Evolutionary conservation across 2,888 invertebrate species (phyloP).

Genomic region (Branchipolynoe longqiensis): DNA sequence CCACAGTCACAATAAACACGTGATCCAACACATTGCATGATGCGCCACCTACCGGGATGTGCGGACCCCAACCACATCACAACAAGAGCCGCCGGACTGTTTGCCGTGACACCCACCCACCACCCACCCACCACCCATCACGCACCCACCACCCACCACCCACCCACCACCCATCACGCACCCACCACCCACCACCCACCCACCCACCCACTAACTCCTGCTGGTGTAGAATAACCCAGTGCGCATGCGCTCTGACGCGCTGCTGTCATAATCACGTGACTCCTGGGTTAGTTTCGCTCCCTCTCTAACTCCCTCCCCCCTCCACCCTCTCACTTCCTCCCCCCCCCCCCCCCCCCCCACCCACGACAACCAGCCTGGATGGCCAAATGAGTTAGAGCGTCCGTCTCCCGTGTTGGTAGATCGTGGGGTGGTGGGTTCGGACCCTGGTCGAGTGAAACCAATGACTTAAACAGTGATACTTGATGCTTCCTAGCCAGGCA

Average conservation of each 20-base stretch:
- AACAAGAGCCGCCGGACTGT: not conserved
- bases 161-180: constrained; percentile 32
- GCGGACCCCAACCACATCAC: constrained; percentile 37
- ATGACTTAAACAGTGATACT: too few relatives aligned
- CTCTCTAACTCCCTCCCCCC: too few relatives aligned
- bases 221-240: not conserved
- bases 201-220: constrained; percentile 11
- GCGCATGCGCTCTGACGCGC: constrained; percentile 11
- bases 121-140: constrained; percentile 2
- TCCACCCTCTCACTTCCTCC: too few relatives aligned
- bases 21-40: constrained; percentile 27
- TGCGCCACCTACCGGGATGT: constrained; percentile 24
- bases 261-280: too few relatives aligned
- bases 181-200: constrained; percentile 31
- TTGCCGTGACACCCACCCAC: constrained; percentile 48
- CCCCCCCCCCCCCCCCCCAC: too few relatives aligned
- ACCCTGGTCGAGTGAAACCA: too few relatives aligned
- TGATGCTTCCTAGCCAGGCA: too few relatives aligned
- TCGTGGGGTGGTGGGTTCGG: too few relatives aligned
- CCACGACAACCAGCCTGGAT: too few relatives aligned
- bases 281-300: too few relatives aligned
- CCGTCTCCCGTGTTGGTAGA: too few relatives aligned
- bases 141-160: constrained; percentile 35
- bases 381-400: too few relatives aligned
- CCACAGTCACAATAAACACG: not conserved